A percentile compares a stretch with the other conserved stretches of the same genome.
Evolutionary conservation across 1,140 invertebrate genomes (phyloP).

Genomic region (Leucophenga varia): DNA sequence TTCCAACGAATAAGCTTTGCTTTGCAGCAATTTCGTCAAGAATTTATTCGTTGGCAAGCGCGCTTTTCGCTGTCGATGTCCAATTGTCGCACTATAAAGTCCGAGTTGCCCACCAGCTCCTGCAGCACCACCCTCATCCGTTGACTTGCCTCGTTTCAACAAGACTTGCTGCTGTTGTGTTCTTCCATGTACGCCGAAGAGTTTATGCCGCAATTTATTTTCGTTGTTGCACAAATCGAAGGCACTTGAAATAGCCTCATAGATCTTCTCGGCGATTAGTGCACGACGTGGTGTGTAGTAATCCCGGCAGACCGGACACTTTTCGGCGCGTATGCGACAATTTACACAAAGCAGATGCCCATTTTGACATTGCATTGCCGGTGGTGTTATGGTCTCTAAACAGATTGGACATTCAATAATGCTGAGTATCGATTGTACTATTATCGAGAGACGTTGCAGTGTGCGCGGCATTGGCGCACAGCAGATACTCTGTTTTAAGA

Average conservation of each 20-base stretch:
- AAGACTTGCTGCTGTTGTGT: not conserved
- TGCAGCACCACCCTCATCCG: conserved; percentile 9
- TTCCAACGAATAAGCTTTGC: conserved; percentile 55
- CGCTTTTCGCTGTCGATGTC: conserved; percentile 16
- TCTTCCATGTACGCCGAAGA: conserved; percentile 42
- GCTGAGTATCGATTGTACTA: conserved; percentile 58
- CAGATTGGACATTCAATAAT: conserved; percentile 67
- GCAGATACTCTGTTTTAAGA: conserved; percentile 49
- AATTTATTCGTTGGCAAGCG: conserved; percentile 52
- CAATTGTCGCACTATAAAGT: conserved; percentile 49
- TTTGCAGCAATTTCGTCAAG: conserved; percentile 52
- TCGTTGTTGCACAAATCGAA: conserved; percentile 53
- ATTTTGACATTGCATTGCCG: conserved; percentile 67
- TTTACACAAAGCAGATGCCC: conserved; percentile 66
- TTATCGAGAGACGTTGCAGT: conserved; percentile 57
- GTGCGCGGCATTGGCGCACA: conserved; percentile 61
- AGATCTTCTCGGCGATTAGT: conserved; percentile 54
- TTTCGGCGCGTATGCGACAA: conserved; percentile 62
- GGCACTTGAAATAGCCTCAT: conserved; percentile 57
- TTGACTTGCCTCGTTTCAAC: not conserved
- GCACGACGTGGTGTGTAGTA: conserved; percentile 42
- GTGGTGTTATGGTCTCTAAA: conserved; percentile 63
- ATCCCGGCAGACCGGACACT: conserved; percentile 65
- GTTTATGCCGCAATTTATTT: conserved; percentile 39
- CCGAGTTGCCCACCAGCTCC: conserved; percentile 49